A percentile compares a stretch with the other conserved stretches of the same genome.
Evolutionary conservation across 2,888 invertebrate genomes (phyloP).

Genomic region (Scrobipalpa costella): DNA sequence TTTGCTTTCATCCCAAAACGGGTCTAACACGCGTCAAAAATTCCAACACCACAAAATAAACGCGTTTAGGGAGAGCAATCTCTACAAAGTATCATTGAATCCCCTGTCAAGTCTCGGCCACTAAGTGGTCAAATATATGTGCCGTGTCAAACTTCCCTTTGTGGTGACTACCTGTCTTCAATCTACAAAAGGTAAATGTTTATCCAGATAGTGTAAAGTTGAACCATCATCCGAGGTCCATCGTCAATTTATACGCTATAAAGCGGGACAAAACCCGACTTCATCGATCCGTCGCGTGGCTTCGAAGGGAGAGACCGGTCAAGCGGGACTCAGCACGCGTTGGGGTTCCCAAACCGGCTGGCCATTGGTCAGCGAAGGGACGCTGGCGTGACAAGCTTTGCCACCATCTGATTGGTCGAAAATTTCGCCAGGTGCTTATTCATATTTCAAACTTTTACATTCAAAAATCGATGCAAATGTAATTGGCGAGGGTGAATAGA

Average conservation of each 20-base stretch:
- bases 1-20: constrained; percentile 55
- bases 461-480: constrained; percentile 40
- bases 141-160: constrained; percentile 69
- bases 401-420: constrained; percentile 51
- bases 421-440: constrained; percentile 59
- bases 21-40: constrained; percentile 66
- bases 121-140: constrained; percentile 70
- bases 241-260: constrained; percentile 61
- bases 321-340: constrained; percentile 55
- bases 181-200: constrained; percentile 63
- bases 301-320: constrained; percentile 30
- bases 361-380: constrained; percentile 68
- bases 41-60: constrained; percentile 51
- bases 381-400: constrained; percentile 32
- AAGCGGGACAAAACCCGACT: constrained; percentile 48
- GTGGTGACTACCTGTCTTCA: constrained; percentile 64
- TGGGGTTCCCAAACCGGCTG: constrained; percentile 61
- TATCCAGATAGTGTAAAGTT: constrained; percentile 53
- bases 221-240: constrained; percentile 75
- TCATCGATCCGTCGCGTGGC: constrained; percentile 43
- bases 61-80: constrained; percentile 71
- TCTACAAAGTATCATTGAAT: constrained; percentile 46
- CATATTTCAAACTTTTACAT: constrained; percentile 11
- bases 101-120: constrained; percentile 63
- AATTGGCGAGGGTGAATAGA: constrained; percentile 46